Evolutionary conservation across 2,113 vertebrate genomes (phyloP).

Genomic region (Cynocephalus volans): DNA sequence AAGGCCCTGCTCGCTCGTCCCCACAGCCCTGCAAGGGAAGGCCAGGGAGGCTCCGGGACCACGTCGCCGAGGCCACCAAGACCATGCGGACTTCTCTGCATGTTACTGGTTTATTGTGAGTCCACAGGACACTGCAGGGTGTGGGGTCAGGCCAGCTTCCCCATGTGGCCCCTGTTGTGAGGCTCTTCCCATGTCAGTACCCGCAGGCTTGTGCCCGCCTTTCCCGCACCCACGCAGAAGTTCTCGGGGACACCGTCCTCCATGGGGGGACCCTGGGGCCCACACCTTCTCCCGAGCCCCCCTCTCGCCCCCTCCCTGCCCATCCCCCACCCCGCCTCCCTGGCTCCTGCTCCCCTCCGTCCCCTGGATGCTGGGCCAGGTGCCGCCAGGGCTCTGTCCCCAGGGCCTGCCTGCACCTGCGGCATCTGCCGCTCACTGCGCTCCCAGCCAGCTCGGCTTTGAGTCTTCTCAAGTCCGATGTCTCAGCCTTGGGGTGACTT

Average conservation of each 20-base stretch:
- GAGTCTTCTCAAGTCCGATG: fast-evolving
- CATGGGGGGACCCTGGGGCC: too few relatives aligned
- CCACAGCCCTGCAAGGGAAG: background rate
- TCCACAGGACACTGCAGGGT: background rate
- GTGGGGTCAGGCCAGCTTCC: background rate
- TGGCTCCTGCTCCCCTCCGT: background rate
- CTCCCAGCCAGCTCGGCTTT: background rate
- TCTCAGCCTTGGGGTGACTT: too few relatives aligned
- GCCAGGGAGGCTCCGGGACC: background rate
- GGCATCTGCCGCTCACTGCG: fast-evolving
- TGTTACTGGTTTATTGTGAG: background rate
- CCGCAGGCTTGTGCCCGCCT: background rate
- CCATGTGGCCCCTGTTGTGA: background rate
- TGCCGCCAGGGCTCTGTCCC: background rate
- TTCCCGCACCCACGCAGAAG: too few relatives aligned
- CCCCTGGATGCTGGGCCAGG: background rate
- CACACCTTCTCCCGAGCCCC: background rate
- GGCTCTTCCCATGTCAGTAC: too few relatives aligned
- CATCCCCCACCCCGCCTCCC: too few relatives aligned
- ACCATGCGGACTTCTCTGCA: fast-evolving
- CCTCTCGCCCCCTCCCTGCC: background rate
- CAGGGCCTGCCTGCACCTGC: background rate
- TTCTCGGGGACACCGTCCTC: background rate
- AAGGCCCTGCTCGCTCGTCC: background rate
- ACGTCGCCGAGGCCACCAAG: fast-evolving